phyloP scores from a whole-genome alignment of 2,113 vertebrate species.

The Antechinus flavipes region DNA sequence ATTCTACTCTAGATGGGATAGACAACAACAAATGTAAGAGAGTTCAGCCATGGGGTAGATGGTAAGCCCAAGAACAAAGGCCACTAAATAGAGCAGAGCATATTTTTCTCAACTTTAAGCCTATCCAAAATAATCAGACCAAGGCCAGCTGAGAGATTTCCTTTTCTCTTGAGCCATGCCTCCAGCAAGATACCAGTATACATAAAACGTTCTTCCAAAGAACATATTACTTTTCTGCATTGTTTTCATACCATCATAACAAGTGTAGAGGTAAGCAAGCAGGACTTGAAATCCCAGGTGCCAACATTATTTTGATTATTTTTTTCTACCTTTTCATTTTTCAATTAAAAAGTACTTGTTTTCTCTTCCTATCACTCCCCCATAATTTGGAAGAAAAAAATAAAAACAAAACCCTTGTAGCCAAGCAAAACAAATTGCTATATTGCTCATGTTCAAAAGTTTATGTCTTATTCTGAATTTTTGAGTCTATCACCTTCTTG shows the following conservation, averaged over 20 bases:
- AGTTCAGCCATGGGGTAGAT: neutral
- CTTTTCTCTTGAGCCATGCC: neutral
- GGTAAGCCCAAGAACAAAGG: too few relatives aligned
- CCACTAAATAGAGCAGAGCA: neutral
- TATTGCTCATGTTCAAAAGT: too few relatives aligned
- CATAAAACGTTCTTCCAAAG: neutral
- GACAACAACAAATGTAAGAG: neutral
- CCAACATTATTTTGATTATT: neutral
- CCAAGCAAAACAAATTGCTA: neutral
- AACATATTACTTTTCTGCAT: neutral
- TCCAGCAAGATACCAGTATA: neutral
- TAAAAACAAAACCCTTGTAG: neutral
- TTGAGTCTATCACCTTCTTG: too few relatives aligned
- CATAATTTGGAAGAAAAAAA: neutral
- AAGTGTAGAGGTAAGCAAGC: neutral
- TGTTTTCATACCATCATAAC: slow-evolving; percentile 14
- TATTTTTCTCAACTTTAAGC: neutral
- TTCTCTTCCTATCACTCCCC: neutral
- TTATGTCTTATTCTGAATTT: too few relatives aligned
- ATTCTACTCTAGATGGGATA: neutral
- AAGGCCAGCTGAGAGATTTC: neutral
- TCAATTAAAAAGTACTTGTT: neutral
- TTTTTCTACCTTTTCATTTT: neutral
- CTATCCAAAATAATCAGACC: neutral
- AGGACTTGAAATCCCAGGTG: neutral